Base-by-base conservation (phyloP, 2,797 vertebrate species). In the Danio choprae region DNA sequence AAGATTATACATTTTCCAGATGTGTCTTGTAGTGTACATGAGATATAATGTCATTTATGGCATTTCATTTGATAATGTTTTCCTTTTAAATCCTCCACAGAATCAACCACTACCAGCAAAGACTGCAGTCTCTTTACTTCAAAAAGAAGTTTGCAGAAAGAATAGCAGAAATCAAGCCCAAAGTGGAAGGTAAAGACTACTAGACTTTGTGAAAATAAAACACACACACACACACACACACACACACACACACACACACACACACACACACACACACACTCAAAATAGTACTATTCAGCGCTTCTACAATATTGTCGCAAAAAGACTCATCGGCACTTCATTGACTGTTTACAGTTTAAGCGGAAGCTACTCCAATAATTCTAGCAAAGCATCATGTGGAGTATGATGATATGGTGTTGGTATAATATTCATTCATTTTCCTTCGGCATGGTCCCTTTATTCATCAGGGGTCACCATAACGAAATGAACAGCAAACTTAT, bases 131-230 rank as follows among this genome's bases (percentile, higher is more conserved):
- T 0, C 92, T 98, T 44, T 95, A 96, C 93, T 98, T 98, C 89
- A 98, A 98, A 88, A 98, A 98, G 92, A 98, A 97, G 90, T 98
- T 98, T 93, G 93, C 96, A 16, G 97, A 98, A 87, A 94, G 96
- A 83, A 91, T 98, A 75, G 92, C 94, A 29, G 97, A 98, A 80
- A 91, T 97, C 83, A 96, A 98, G 86, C 97, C 97, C 29, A 98
- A 96, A 89, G 94, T 98, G 76, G 93, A 95, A 95, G 97, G 97
- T 96, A 65, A 55, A 53, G n/a, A 12, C 5, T 22, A 29, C 18
- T 46, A 40, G 48, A 70, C 36, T 41, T 69, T 51, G 15, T 38
- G n/a, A 36, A 53, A 53, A 53, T 18, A 7, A 69, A 68, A 22
- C 22, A 68, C 11, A n/a, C 9, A 48, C 16, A 0, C 44, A 4